Evolutionary conservation across 37 sponge, comb jelly and placozoan species (phyloP).

Genomic region (Ianthella basta): DNA sequence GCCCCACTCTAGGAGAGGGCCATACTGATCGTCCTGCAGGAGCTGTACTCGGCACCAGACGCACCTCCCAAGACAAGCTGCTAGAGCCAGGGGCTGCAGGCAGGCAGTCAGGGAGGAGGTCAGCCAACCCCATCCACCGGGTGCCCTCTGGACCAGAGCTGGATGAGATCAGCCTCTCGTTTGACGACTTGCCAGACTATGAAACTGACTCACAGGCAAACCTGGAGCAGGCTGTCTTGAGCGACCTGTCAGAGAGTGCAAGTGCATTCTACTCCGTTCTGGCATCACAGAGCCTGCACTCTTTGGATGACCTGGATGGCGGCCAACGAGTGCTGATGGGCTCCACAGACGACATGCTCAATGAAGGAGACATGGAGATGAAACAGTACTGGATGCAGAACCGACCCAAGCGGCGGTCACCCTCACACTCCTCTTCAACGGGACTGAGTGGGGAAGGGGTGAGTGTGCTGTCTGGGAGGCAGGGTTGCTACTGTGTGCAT

Average conservation of each 20-base stretch:
- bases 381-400: slow-evolving; percentile 14
- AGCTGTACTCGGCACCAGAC: background rate
- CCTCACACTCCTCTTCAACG: background rate
- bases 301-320: slow-evolving; percentile 1
- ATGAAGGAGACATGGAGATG: slow-evolving; percentile 6
- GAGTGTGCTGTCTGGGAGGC: too few relatives aligned
- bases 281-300: background rate
- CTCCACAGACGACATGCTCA: slow-evolving; percentile 14
- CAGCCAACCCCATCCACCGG: background rate
- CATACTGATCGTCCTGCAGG: background rate
- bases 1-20: too few relatives aligned
- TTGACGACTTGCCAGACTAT: background rate
- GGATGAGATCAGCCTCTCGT: slow-evolving; percentile 16
- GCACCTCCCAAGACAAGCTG: background rate
- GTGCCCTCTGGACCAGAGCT: background rate
- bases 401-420: background rate
- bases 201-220: background rate
- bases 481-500: too few relatives aligned
- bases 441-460: background rate
- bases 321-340: background rate
- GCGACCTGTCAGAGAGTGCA: slow-evolving; percentile 4
- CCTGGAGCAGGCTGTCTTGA: slow-evolving; percentile 22
- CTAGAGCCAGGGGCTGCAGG: background rate
- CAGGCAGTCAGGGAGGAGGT: background rate
- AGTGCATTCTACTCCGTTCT: slow-evolving; percentile 20